Percentiles rank a stretch among this genome's conserved stretches.
These are phyloP conservation scores for Ectropis crepuscularia DNA, from an alignment of 2,888 invertebrate genomes.

Conservation along the genomic window DNA sequence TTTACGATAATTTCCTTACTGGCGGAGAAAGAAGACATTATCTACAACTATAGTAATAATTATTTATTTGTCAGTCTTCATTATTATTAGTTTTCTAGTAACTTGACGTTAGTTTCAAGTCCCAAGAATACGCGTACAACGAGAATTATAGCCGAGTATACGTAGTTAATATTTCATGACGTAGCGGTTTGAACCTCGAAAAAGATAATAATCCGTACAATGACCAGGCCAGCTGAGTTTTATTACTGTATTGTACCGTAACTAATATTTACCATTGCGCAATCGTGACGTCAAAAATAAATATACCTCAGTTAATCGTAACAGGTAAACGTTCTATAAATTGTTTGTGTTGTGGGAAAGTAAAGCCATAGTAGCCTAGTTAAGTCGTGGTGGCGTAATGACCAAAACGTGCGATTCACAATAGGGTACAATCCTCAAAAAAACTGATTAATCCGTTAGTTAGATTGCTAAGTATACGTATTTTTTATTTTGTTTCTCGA, in stretches of 20 bases:
- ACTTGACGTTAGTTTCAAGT: no score
- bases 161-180: background rate
- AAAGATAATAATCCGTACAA: slow-evolving; percentile 23
- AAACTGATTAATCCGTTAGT: no score
- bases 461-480: no score
- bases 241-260: slow-evolving; percentile 6
- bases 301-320: slow-evolving; percentile 9
- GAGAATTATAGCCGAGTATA: background rate
- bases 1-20: no score
- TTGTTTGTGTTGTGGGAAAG: background rate
- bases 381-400: no score
- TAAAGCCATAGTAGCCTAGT: background rate
- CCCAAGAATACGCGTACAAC: background rate
- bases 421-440: no score
- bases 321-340: slow-evolving; percentile 4
- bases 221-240: slow-evolving; percentile 26
- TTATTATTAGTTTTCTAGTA: no score
- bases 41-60: no score
- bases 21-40: no score
- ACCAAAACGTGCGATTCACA: no score
- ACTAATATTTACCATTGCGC: slow-evolving; percentile 18
- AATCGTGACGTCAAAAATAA: slow-evolving; percentile 21
- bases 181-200: slow-evolving; percentile 1
- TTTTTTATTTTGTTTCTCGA: no score
- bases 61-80: no score